These are phyloP conservation scores for Tetropium fuscum DNA, from an alignment of 2,888 invertebrate genomes.

Conservation along the genomic window DNA sequence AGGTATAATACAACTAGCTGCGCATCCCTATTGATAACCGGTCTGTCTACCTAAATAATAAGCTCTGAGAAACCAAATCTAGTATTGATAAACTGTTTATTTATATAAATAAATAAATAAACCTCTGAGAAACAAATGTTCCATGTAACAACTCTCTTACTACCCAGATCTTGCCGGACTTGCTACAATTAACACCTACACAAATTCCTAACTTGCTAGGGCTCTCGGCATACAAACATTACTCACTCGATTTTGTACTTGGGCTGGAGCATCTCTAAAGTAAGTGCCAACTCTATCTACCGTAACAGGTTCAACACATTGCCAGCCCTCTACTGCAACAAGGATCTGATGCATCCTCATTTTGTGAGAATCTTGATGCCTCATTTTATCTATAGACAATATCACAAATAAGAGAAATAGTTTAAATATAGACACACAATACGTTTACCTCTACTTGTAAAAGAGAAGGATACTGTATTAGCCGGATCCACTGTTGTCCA, in stretches of 20 bases:
- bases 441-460: conserved; percentile 76
- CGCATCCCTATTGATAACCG: too few relatives aligned
- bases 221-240: not conserved
- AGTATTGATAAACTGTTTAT: too few relatives aligned
- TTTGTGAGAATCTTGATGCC: conserved; percentile 81
- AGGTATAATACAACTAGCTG: too few relatives aligned
- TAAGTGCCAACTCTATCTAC: conserved; percentile 96
- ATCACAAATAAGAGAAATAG: not conserved
- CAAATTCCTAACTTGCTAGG: too few relatives aligned
- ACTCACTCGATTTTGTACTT: conserved; percentile 58
- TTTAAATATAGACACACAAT: not conserved
- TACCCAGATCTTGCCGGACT: too few relatives aligned
- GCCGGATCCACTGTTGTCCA: conserved; percentile 83
- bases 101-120: too few relatives aligned
- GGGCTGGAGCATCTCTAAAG: conserved; percentile 78
- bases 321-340: conserved; percentile 92
- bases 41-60: too few relatives aligned
- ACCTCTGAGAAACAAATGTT: too few relatives aligned
- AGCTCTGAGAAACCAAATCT: too few relatives aligned
- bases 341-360: conserved; percentile 88
- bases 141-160: too few relatives aligned
- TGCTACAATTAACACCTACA: too few relatives aligned
- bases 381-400: conserved; percentile 68
- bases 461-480: conserved; percentile 87
- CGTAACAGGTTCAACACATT: conserved; percentile 86